Evolutionary conservation across 1,140 invertebrate genomes (phyloP), one percentile per base, ranked within the genome.

Genomic region (Drosophila pandora): DNA sequence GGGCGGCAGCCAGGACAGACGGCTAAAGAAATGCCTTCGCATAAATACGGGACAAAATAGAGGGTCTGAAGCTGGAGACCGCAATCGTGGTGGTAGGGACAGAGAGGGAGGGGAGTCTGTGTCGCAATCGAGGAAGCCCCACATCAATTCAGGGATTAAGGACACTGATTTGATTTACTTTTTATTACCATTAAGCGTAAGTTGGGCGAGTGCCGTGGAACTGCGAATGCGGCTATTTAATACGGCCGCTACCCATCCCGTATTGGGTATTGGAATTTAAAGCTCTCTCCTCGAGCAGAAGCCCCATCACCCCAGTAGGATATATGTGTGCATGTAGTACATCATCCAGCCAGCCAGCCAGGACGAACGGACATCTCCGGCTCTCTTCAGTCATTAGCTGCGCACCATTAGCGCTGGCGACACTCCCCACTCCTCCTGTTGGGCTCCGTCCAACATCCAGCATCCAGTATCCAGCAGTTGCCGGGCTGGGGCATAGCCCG

Each of bases 101-200:
- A 5, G 12, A 8, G 25, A 6, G 12, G 4, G 9, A 13, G 10
- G 37, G 49, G 48, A 48, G 72, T 61, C 67, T 73, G 76, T 57
- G 61, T 67, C 72, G 58, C 63, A 60, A 72, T 61, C 64, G 47
- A 76, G 71, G 71, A 84, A 90, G 65, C 76, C 65, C 87, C 74
- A 83, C 87, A 90, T 90, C 87, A 90, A 90, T 90, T 90, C 74
- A 65, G 76, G 87, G 79, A 90, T 90, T 90, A 83, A 78, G 87
- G 82, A 90, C 82, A 90, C 87, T 90, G 87, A 90, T 90, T 90
- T 90, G 79, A 90, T 90, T 90, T 90, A 90, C 87, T 90, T 90
- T 90, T 87, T 90, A 90, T 90, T 84, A 84, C 88, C 87, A 84
- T 90, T 90, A 90, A 90, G 82, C 81, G 74, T 83, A 88, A 88